phyloP scores from a whole-genome alignment of 1,140 invertebrate genomes.

The Scaptomyza pallida region DNA sequence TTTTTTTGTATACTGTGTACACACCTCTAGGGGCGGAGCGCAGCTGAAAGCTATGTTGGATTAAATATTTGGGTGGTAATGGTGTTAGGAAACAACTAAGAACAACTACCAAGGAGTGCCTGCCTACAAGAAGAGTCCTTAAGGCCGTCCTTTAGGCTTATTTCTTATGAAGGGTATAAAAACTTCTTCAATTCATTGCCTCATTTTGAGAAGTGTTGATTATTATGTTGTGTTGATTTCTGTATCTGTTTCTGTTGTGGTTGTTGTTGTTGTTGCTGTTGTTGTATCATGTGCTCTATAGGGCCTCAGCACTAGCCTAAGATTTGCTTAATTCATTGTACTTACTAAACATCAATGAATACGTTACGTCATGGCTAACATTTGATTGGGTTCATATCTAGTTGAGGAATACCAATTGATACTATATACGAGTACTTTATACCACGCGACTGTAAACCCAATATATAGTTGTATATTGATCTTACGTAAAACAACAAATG shows the following conservation, averaged over 20 bases:
- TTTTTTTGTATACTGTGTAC: slow-evolving; percentile 14
- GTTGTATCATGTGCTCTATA: slow-evolving; percentile 68
- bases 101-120: slow-evolving; percentile 2
- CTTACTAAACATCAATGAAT: slow-evolving; percentile 70
- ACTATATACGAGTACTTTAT: slow-evolving; percentile 23
- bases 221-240: slow-evolving; percentile 7
- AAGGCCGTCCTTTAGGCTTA: slow-evolving; percentile 35
- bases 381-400: slow-evolving; percentile 26
- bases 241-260: slow-evolving; percentile 27
- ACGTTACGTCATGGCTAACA: slow-evolving; percentile 36
- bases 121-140: slow-evolving; percentile 9
- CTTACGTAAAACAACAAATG: slow-evolving; percentile 72
- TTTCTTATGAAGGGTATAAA: slow-evolving; percentile 72
- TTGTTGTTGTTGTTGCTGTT: slow-evolving; percentile 46
- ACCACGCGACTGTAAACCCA: slow-evolving; percentile 11
- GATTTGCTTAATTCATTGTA: slow-evolving; percentile 45
- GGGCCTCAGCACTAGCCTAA: slow-evolving; percentile 72
- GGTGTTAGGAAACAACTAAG: slow-evolving; percentile 9
- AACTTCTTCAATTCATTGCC: slow-evolving; percentile 52
- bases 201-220: slow-evolving; percentile 10
- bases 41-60: neutral
- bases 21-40: slow-evolving; percentile 20
- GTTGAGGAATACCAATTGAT: slow-evolving; percentile 37
- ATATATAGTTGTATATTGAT: slow-evolving; percentile 26
- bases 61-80: slow-evolving; percentile 33